Conservation (phyloP, 2,113 vertebrate genomes). For the Otus sunia region DNA sequence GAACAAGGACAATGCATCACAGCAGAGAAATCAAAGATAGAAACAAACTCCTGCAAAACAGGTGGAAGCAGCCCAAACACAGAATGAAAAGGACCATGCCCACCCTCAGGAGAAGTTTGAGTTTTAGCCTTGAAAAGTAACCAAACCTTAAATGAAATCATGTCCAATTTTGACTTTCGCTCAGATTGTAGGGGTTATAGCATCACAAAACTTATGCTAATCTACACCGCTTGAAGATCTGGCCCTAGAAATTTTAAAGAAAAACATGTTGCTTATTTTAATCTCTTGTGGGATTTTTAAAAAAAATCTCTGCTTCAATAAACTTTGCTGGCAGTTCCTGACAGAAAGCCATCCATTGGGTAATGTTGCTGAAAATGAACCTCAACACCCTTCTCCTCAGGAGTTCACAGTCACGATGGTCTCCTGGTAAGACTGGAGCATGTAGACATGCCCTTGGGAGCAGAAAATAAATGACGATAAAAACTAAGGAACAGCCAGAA, state of each 20-base stretch:
- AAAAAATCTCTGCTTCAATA: neutral
- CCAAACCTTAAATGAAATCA: slow-evolving; percentile 18
- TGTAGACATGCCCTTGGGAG: neutral
- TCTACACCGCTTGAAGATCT: neutral
- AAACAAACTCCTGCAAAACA: neutral
- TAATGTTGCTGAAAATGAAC: neutral
- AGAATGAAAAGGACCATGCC: neutral
- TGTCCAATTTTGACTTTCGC: neutral
- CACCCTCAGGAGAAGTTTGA: neutral
- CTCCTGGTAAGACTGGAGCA: neutral
- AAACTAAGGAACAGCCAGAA: neutral
- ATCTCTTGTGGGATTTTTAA: neutral
- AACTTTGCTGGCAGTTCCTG: neutral
- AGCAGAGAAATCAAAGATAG: neutral
- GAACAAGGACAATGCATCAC: neutral
- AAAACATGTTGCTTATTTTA: slow-evolving; percentile 22
- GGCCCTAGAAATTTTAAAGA: neutral
- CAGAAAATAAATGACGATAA: slow-evolving; percentile 14
- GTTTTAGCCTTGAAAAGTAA: slow-evolving; percentile 21
- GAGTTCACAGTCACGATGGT: neutral
- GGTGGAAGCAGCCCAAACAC: neutral
- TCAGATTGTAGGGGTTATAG: neutral
- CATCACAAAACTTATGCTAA: neutral
- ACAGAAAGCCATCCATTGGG: neutral
- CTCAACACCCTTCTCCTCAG: neutral